Conservation (phyloP, 1,140 invertebrate species). For the Hirudo medicinalis region DNA sequence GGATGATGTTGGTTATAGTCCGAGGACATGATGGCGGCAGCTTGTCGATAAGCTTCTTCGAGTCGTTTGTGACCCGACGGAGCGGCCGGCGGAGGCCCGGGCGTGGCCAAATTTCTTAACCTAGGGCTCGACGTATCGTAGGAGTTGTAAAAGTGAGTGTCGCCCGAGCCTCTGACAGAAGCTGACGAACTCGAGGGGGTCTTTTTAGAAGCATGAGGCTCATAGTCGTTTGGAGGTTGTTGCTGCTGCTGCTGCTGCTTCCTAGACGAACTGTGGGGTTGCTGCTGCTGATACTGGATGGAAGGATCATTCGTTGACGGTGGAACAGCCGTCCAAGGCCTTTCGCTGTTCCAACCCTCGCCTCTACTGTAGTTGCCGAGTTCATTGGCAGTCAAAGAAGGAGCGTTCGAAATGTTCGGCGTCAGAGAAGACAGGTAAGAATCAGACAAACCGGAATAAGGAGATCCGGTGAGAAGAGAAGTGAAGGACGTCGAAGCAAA, state of each 20-base stretch:
- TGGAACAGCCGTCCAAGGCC: slow-evolving; percentile 4
- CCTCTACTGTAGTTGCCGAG: background rate
- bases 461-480: slow-evolving; percentile 4
- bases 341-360: background rate
- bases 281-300: background rate
- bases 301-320: background rate
- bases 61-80: slow-evolving; percentile 18
- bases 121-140: background rate
- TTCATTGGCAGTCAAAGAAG: background rate
- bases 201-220: background rate
- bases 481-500: background rate
- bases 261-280: background rate
- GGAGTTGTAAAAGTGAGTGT: background rate
- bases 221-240: background rate
- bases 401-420: background rate
- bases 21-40: slow-evolving; percentile 17
- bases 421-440: background rate
- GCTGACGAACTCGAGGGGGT: no score
- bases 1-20: slow-evolving; percentile 2
- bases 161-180: no score
- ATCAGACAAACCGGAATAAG: background rate
- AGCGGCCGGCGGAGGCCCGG: background rate
- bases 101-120: background rate
- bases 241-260: slow-evolving; percentile 10
- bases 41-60: slow-evolving; percentile 21